These are phyloP conservation scores for Conopomorpha cramerella DNA, from an alignment of 1,140 invertebrate genomes.

Conservation along the genomic window DNA sequence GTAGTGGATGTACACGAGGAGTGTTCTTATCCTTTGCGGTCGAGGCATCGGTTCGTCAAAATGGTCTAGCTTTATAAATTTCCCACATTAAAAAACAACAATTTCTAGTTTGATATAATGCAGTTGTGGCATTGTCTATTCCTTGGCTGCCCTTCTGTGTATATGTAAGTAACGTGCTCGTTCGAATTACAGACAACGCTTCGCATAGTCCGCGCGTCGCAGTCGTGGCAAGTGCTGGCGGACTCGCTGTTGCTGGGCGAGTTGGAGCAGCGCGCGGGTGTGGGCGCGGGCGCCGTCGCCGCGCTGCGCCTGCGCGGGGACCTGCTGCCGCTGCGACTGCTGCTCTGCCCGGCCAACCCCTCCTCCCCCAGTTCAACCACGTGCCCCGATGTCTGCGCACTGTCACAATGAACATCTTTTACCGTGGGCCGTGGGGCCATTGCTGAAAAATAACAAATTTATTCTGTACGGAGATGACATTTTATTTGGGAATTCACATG, in stretches of 20 bases:
- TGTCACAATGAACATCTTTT: not conserved
- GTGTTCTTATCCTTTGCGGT: not conserved
- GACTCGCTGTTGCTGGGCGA: conserved; percentile 38
- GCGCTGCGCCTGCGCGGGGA: conserved; percentile 34
- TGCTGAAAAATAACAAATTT: no score
- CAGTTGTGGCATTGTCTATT: not conserved
- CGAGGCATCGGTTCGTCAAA: not conserved
- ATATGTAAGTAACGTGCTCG: no score
- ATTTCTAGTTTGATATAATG: not conserved
- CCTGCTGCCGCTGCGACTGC: conserved; percentile 21
- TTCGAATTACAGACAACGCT: conserved; percentile 29
- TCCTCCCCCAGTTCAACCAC: conserved; percentile 11
- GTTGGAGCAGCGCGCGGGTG: conserved; percentile 22
- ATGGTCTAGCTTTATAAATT: not conserved
- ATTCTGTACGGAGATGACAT: no score
- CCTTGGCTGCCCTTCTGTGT: no score
- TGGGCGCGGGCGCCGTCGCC: conserved; percentile 15
- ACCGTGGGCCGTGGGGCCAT: no score
- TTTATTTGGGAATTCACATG: no score
- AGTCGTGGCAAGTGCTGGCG: conserved; percentile 30
- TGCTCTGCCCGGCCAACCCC: conserved; percentile 15
- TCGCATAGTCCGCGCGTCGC: conserved; percentile 22
- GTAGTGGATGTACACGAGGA: not conserved
- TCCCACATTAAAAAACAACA: not conserved
- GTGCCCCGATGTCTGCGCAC: not conserved